Base-by-base conservation (phyloP, 2,113 vertebrate species). In the Meles meles region DNA sequence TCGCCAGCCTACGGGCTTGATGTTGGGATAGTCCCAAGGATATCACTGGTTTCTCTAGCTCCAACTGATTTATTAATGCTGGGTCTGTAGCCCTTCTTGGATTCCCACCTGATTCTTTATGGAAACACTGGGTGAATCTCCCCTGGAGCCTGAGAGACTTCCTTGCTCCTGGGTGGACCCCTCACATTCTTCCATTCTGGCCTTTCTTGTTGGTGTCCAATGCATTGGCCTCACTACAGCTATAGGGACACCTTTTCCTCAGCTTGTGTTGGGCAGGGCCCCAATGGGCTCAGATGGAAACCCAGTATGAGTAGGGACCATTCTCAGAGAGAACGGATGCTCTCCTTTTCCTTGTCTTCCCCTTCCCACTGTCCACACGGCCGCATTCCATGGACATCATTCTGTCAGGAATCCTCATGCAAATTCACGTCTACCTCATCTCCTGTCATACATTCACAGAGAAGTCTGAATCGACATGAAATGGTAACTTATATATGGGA, bases 361-460 rank as follows among this genome's bases (percentile, higher is more conserved):
- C n/a, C 29, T 2, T 17, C 7, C 15, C 3, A 4, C 11, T 10
- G 5, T 6, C 52, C 23, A 67, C 44, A 8, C 0, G 3, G 34
- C 44, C 10, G 3, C 37, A 25, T 31, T 13, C 37, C 9, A 6
- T 67, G 63, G 63, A 34, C 63, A 31, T n/a, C 61, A 2, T 52
- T 42, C 10, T 17, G 20, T 37, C 52, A 34, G 72, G 31, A 47
- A 83, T 72, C 63, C 4, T 67, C 34, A 23, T 29, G 59, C 1
- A 76, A 90, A 74, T 39, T 25, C 23, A 47, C 11, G 9, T 65
- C 31, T 80, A 25, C 61, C n/a, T 81, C 31, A 42, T 5, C 57
- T 85, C 85, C n/a, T 23, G 57, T 14, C 65, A n/a, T 13, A 21
- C 7, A 29, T 5, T 74, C 65, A 67, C 72, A 74, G 93, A 20